Percentiles rank a stretch among this genome's conserved stretches.
Evolutionary conservation across 2,797 vertebrate genomes (phyloP).

Genomic region (Malurus splendens): DNA sequence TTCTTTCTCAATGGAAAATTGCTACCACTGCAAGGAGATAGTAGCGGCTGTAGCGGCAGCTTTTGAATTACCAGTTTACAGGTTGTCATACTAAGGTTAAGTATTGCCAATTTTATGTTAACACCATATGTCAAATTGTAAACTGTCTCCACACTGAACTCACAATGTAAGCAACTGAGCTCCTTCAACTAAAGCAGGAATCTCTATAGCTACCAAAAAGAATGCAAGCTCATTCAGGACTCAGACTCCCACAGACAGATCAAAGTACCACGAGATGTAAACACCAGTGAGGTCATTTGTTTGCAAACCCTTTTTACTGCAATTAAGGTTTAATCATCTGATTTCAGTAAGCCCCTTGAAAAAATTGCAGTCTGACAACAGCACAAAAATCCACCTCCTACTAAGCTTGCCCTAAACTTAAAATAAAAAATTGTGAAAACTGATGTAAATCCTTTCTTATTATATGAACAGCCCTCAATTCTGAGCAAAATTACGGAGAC

Average conservation of each 20-base stretch:
- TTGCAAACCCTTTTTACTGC: not conserved
- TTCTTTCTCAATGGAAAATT: not conserved
- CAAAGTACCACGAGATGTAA: not conserved
- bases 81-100: slow-evolving; percentile 55
- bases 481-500: not conserved
- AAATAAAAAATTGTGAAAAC: not conserved
- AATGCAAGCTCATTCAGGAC: not conserved
- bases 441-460: not conserved
- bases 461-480: not conserved
- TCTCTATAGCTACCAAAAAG: not conserved
- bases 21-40: not conserved
- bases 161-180: slow-evolving; percentile 1
- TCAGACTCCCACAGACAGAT: not conserved
- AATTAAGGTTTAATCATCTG: not conserved
- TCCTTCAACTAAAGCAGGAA: not conserved
- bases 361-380: not conserved
- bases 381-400: not conserved
- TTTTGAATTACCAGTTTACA: slow-evolving; percentile 45
- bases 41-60: not conserved
- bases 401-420: not conserved
- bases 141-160: slow-evolving; percentile 26
- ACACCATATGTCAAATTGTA: slow-evolving; percentile 52
- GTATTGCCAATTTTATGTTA: slow-evolving; percentile 34
- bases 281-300: not conserved
- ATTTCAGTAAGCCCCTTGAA: not conserved